Evolutionary conservation across 1,140 invertebrate species (phyloP).

Genomic region (Pseudoatta argentina): DNA sequence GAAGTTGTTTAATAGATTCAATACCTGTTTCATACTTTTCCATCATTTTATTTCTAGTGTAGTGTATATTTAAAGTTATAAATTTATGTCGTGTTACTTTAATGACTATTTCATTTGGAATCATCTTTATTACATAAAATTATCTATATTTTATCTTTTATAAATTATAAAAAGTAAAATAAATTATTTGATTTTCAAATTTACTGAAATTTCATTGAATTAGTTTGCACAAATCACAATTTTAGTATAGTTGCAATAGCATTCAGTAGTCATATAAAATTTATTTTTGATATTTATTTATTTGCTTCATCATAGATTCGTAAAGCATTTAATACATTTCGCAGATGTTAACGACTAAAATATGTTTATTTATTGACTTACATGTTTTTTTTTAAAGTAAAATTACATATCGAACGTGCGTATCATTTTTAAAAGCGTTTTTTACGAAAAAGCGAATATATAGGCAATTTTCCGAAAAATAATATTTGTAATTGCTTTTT

Average conservation of each 20-base stretch:
- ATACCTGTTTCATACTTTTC: constrained; percentile 33
- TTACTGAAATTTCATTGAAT: not conserved
- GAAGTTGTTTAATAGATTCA: constrained; percentile 55
- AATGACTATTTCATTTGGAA: not conserved
- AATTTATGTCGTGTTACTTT: not conserved
- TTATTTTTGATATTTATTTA: constrained; percentile 21
- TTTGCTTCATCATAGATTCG: constrained; percentile 3
- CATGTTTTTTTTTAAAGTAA: constrained; percentile 6
- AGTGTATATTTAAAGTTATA: constrained; percentile 29
- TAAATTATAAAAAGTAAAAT: constrained; percentile 13
- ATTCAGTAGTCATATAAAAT: constrained; percentile 14
- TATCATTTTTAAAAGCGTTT: constrained; percentile 35
- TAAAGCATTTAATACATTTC: constrained; percentile 37
- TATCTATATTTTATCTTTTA: not conserved
- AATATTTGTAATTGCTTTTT: not conserved
- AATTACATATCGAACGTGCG: not conserved
- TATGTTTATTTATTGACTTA: constrained; percentile 12
- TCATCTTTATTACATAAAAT: constrained; percentile 13
- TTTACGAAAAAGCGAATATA: not conserved
- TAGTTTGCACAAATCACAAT: constrained; percentile 49
- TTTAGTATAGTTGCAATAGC: constrained; percentile 53
- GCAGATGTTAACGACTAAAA: constrained; percentile 15
- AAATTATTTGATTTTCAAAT: constrained; percentile 10
- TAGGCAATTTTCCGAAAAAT: constrained; percentile 23
- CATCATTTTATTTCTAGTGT: constrained; percentile 46